phyloP scores from a whole-genome alignment of 2,113 vertebrate genomes.

The Nothoprocta perdicaria region DNA sequence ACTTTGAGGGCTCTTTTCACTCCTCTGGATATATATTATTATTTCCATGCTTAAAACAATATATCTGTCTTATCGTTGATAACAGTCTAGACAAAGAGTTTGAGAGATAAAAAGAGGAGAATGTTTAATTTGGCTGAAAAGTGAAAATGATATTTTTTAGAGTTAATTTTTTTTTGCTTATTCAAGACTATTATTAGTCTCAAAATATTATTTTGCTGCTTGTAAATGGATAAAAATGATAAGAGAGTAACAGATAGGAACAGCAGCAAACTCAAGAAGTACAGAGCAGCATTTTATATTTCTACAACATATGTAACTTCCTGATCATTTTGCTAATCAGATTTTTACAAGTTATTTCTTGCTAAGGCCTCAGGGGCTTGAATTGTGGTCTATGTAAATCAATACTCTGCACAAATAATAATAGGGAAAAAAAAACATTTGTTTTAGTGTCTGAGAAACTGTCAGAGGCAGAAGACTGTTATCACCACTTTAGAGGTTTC shows the following conservation, averaged over 20 bases:
- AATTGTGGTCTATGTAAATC: background rate
- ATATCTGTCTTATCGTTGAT: background rate
- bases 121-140: background rate
- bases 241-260: background rate
- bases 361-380: background rate
- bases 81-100: background rate
- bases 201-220: background rate
- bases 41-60: background rate
- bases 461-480: background rate
- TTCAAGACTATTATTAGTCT: background rate
- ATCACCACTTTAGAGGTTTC: background rate
- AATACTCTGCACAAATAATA: background rate
- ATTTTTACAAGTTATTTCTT: slow-evolving; percentile 4
- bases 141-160: background rate
- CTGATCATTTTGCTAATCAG: slow-evolving; percentile 21
- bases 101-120: background rate
- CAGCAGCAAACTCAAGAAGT: background rate
- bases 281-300: background rate
- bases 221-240: background rate
- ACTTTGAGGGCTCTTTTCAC: background rate
- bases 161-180: background rate
- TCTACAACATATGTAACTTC: background rate
- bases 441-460: background rate
- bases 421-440: background rate
- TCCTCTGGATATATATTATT: background rate